A percentile compares a stretch with the other conserved stretches of the same genome.
These are phyloP conservation scores for Hydrolagus affinis DNA, from an alignment of 2,113 vertebrate genomes.

Conservation along the genomic window DNA sequence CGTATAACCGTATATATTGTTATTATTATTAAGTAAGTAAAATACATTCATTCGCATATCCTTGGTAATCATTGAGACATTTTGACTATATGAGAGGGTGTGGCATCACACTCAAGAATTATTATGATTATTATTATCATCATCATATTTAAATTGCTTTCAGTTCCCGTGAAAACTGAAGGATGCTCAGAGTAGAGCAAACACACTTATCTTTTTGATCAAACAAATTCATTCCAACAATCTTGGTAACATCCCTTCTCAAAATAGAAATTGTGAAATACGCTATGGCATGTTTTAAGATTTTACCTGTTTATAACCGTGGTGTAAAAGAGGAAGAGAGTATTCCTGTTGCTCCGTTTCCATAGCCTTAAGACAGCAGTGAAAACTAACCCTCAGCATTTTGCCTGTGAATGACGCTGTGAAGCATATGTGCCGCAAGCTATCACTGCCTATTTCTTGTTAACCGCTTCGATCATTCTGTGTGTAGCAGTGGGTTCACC, in stretches of 20 bases:
- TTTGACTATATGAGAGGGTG: too few species aligned
- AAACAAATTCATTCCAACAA: background rate
- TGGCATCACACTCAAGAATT: too few species aligned
- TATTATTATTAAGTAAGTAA: too few species aligned
- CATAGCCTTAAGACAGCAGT: constrained; percentile 24
- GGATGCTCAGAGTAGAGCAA: background rate
- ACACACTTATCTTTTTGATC: background rate
- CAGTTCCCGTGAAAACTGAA: background rate
- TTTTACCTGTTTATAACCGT: constrained; percentile 24
- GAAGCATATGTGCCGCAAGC: background rate
- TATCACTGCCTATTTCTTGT: background rate
- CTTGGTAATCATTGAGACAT: too few species aligned
- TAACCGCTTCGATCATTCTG: constrained; percentile 22
- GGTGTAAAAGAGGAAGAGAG: constrained; percentile 32
- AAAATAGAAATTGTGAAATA: background rate
- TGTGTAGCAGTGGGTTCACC: constrained; percentile 10
- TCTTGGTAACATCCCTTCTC: background rate
- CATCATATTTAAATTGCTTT: too few species aligned
- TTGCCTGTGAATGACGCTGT: background rate
- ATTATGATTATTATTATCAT: too few species aligned
- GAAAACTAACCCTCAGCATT: constrained; percentile 25
- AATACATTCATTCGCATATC: too few species aligned
- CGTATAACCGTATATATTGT: too few species aligned
- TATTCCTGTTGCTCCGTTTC: constrained; percentile 18
- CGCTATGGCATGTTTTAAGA: background rate